These are phyloP conservation scores for Sweltsa coloradensis DNA, from an alignment of 1,140 invertebrate genomes.

Conservation along the genomic window DNA sequence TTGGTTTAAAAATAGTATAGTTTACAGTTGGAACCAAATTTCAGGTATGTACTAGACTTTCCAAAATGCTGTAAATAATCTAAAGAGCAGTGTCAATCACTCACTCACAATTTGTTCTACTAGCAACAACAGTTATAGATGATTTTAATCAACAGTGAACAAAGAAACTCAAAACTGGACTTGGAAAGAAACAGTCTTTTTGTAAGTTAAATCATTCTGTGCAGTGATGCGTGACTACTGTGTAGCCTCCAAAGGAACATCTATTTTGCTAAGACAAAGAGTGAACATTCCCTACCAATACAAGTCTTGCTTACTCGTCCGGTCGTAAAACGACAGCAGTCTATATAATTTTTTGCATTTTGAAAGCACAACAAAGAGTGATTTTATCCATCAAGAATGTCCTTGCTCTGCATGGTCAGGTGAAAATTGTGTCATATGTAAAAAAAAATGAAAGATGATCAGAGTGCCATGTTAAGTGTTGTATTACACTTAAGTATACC, in stretches of 20 bases:
- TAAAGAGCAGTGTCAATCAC: too few relatives aligned
- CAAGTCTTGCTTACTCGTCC: constrained; percentile 12
- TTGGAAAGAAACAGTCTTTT: too few relatives aligned
- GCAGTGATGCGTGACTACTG: constrained; percentile 13
- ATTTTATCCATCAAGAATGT: constrained; percentile 7
- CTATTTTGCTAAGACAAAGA: constrained; percentile 12
- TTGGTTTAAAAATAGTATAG: too few relatives aligned
- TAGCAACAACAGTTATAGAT: too few relatives aligned
- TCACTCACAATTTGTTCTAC: too few relatives aligned
- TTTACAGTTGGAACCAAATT: too few relatives aligned
- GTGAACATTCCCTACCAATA: constrained; percentile 7
- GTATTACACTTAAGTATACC: neutral
- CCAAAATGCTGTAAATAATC: too few relatives aligned
- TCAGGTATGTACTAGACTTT: too few relatives aligned
- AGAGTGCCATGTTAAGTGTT: constrained; percentile 3
- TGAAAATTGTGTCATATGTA: constrained; percentile 3
- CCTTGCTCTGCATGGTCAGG: constrained; percentile 6
- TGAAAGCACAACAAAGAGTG: constrained; percentile 4
- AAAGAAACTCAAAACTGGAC: too few relatives aligned
- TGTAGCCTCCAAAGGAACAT: constrained; percentile 13
- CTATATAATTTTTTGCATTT: constrained; percentile 5
- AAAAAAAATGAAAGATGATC: constrained; percentile 6
- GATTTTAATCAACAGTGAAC: too few relatives aligned
- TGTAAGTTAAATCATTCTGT: too few relatives aligned
- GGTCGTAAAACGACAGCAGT: too few relatives aligned